A percentile compares a stretch with the other conserved stretches of the same genome.
Conservation (phyloP, 2,113 vertebrate genomes). For the Uria aalge region DNA sequence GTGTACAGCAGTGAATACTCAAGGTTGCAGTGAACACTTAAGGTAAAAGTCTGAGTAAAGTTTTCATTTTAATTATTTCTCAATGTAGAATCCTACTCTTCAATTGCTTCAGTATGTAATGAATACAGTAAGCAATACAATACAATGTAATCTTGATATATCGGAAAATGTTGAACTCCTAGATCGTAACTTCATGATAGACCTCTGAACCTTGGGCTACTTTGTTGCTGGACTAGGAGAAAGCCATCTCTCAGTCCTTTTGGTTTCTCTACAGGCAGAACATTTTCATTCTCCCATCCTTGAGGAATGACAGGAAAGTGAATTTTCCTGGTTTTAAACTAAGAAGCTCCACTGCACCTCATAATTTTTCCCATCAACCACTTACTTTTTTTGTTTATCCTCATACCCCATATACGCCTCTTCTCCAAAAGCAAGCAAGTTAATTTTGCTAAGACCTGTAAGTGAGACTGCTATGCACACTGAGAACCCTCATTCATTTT, state of each 20-base stretch:
- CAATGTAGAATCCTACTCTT: not conserved
- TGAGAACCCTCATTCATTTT: not conserved
- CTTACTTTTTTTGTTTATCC: not conserved
- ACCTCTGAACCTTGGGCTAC: not conserved
- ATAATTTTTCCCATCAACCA: not conserved
- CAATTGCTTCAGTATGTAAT: rapidly evolving
- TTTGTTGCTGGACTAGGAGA: not conserved
- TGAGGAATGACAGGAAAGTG: not conserved
- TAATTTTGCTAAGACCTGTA: not conserved
- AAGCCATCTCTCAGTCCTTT: not conserved
- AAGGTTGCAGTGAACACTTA: not conserved
- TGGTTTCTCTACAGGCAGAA: not conserved
- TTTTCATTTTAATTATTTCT: not conserved
- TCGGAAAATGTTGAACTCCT: not conserved
- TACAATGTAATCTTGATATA: not conserved
- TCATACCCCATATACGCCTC: not conserved
- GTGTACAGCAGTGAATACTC: not conserved
- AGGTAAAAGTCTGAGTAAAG: not conserved
- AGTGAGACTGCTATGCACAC: not conserved
- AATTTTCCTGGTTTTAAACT: not conserved
- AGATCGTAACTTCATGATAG: not conserved
- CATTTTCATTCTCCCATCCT: not conserved
- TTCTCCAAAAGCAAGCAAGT: not conserved
- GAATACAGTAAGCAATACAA: not conserved
- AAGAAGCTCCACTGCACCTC: not conserved